These are phyloP conservation scores for Grantiella picta DNA, from an alignment of 2,113 vertebrate species.

Conservation along the genomic window DNA sequence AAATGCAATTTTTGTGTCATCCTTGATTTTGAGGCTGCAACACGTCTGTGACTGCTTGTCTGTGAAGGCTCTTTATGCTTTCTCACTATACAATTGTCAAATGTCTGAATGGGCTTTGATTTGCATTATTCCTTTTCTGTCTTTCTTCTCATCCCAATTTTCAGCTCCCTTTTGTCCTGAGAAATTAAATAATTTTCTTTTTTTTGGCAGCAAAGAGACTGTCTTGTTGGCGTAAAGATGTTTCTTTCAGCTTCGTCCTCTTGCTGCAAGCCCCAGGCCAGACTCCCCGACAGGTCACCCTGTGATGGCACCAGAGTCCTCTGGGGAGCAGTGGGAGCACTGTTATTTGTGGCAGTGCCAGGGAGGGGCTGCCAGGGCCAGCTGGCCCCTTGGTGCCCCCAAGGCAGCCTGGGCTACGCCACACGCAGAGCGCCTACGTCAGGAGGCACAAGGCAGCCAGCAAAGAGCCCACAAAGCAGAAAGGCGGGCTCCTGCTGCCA, in stretches of 20 bases:
- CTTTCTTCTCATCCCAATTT: slow-evolving; percentile 30
- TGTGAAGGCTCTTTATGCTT: background rate
- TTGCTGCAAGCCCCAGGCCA: background rate
- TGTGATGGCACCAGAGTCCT: background rate
- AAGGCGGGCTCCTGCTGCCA: background rate
- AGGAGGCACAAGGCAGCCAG: background rate
- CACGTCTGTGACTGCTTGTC: background rate
- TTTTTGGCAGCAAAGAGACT: background rate
- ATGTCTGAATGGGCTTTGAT: slow-evolving; percentile 10
- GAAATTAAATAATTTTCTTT: slow-evolving; percentile 8
- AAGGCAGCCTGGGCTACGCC: background rate
- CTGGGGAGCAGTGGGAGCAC: rapidly evolving
- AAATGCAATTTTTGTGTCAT: background rate
- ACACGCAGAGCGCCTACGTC: background rate
- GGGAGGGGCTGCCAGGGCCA: background rate
- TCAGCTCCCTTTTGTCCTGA: slow-evolving; percentile 18
- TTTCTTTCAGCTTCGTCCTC: background rate
- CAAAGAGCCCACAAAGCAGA: slow-evolving; percentile 6
- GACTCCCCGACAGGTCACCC: background rate
- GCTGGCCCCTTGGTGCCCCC: background rate
- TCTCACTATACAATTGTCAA: slow-evolving; percentile 6
- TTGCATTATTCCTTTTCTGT: slow-evolving; percentile 24
- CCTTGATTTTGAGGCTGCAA: background rate
- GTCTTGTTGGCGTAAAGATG: background rate
- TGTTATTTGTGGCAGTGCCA: background rate